phyloP scores from a whole-genome alignment of 2,113 vertebrate genomes.

The Percopsis transmontana region DNA sequence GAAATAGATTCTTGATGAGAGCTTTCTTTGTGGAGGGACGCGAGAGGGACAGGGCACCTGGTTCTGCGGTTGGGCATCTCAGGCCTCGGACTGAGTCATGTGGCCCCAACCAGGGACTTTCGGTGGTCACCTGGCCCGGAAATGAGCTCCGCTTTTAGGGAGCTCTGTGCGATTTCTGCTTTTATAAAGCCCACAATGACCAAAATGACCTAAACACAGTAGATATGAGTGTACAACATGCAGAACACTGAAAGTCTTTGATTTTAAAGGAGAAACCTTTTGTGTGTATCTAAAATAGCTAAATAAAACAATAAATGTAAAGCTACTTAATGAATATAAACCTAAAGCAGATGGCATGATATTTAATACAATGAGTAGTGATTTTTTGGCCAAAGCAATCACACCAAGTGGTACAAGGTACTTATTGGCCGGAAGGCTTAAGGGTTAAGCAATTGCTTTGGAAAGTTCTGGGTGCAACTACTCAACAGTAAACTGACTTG shows the following conservation, averaged over 20 bases:
- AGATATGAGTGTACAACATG: slow-evolving; percentile 20
- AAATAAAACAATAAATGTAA: too few relatives aligned
- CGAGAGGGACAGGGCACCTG: slow-evolving; percentile 81
- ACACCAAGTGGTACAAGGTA: too few relatives aligned
- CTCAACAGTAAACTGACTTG: too few relatives aligned
- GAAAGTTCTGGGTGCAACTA: too few relatives aligned
- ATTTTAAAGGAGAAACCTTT: too few relatives aligned
- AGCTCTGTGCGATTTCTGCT: slow-evolving; percentile 45
- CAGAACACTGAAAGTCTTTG: neutral
- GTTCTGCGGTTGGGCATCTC: slow-evolving; percentile 81
- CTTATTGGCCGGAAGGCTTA: too few relatives aligned
- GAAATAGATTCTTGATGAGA: slow-evolving; percentile 87
- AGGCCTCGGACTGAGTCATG: slow-evolving; percentile 81
- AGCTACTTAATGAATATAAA: too few relatives aligned
- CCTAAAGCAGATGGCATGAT: too few relatives aligned
- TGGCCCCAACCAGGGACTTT: slow-evolving; percentile 78
- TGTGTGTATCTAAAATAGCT: too few relatives aligned
- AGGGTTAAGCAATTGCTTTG: too few relatives aligned
- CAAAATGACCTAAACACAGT: slow-evolving; percentile 22
- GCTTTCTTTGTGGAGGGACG: slow-evolving; percentile 79
- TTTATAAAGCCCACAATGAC: slow-evolving; percentile 38
- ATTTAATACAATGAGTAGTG: too few relatives aligned
- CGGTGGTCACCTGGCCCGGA: slow-evolving; percentile 61
- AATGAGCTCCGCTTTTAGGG: slow-evolving; percentile 71
- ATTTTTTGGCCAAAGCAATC: too few relatives aligned